phyloP scores from a whole-genome alignment of 2,113 vertebrate genomes.

The Boulengeromyrus knoepffleri region DNA sequence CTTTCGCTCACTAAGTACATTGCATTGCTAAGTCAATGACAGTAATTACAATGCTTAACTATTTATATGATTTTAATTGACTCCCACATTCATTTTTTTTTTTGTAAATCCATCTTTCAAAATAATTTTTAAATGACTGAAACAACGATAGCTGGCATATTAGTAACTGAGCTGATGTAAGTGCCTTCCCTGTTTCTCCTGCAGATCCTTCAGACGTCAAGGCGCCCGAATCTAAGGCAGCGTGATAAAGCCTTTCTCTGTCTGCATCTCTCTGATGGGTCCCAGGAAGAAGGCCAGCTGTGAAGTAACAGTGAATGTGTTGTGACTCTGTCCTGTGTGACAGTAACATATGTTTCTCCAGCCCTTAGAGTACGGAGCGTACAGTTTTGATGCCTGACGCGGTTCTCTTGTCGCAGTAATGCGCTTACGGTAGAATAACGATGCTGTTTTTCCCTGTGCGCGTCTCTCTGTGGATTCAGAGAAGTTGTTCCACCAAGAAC shows the following conservation, averaged over 20 bases:
- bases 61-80: slow-evolving; percentile 11
- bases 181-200: not conserved
- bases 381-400: slow-evolving; percentile 3
- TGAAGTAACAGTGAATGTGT: slow-evolving; percentile 14
- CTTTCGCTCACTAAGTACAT: slow-evolving; percentile 16
- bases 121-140: slow-evolving; percentile 16
- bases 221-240: not conserved
- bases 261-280: not conserved
- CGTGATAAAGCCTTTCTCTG: not conserved
- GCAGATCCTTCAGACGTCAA: slow-evolving; percentile 11
- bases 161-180: slow-evolving; percentile 6
- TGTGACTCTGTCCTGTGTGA: slow-evolving; percentile 15
- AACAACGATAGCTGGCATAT: slow-evolving; percentile 15
- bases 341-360: slow-evolving; percentile 14
- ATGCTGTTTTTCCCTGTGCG: not conserved
- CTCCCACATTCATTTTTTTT: not conserved
- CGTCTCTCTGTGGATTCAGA: not conserved
- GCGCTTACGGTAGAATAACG: not conserved
- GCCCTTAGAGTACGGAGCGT: slow-evolving; percentile 1
- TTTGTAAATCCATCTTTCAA: slow-evolving; percentile 13
- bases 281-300: slow-evolving; percentile 3
- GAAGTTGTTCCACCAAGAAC: not conserved
- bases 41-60: slow-evolving; percentile 15
- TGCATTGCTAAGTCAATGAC: slow-evolving; percentile 8
- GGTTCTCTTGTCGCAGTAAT: not conserved